Evolutionary conservation across 2,113 vertebrate genomes (phyloP).

Genomic region (Erinaceus europaeus): DNA sequence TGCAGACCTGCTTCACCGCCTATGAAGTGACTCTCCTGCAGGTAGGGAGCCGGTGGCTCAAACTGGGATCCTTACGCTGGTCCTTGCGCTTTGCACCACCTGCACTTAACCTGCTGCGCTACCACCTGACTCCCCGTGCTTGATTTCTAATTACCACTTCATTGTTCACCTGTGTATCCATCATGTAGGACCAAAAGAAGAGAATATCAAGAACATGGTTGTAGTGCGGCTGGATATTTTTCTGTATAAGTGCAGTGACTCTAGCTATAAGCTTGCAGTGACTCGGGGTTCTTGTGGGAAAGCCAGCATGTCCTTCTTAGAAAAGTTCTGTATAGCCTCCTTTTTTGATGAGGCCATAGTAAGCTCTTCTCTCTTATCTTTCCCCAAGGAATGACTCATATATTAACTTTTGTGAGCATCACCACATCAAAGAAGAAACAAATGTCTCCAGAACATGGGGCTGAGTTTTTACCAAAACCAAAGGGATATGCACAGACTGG

Average conservation of each 20-base stretch:
- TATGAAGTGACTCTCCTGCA: too few relatives aligned
- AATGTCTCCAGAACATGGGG: conserved; percentile 52
- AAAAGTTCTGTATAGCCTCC: conserved; percentile 76
- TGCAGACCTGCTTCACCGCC: too few relatives aligned
- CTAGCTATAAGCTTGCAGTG: conserved; percentile 73
- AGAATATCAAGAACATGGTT: conserved; percentile 5
- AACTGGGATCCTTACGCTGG: too few relatives aligned
- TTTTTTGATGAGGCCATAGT: conserved; percentile 71
- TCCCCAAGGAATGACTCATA: conserved; percentile 71
- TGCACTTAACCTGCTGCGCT: too few relatives aligned
- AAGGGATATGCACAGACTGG: conserved; percentile 34
- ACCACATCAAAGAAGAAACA: conserved; percentile 62
- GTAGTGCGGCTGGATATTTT: conserved; percentile 22
- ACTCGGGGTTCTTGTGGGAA: conserved; percentile 72
- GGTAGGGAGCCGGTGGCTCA: too few relatives aligned
- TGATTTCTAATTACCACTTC: background rate
- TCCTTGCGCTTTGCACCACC: too few relatives aligned
- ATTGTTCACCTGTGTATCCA: background rate
- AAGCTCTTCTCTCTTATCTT: conserved; percentile 40
- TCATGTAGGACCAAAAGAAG: background rate
- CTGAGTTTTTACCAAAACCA: conserved; percentile 45
- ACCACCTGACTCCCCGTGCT: too few relatives aligned
- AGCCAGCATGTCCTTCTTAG: conserved; percentile 71
- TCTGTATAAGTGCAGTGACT: conserved; percentile 76
- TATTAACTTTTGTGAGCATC: conserved; percentile 54